Evolutionary conservation across 2,113 vertebrate genomes (phyloP).

Genomic region (Corydoras maculifer): DNA sequence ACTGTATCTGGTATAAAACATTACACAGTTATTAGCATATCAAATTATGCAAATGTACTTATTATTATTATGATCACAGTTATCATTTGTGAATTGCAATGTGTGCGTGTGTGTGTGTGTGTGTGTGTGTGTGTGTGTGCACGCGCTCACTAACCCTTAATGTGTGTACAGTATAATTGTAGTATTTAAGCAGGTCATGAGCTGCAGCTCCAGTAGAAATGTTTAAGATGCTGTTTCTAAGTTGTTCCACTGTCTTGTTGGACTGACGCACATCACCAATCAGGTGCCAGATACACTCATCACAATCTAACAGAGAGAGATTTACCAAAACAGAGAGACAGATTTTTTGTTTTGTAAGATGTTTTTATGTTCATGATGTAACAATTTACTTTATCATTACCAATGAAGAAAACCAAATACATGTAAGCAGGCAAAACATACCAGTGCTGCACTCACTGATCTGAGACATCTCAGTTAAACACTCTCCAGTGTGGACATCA

Average conservation of each 20-base stretch:
- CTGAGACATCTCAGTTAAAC: slow-evolving; percentile 65
- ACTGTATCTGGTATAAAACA: slow-evolving; percentile 59
- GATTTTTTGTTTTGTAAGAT: not conserved
- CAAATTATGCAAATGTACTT: no score
- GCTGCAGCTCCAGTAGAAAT: slow-evolving; percentile 87
- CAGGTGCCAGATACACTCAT: slow-evolving; percentile 92
- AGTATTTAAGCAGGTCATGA: slow-evolving; percentile 77
- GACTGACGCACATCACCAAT: slow-evolving; percentile 78
- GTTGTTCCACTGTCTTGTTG: slow-evolving; percentile 75
- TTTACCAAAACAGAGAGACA: not conserved
- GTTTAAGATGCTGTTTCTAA: slow-evolving; percentile 76
- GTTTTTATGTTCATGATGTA: not conserved
- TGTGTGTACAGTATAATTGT: slow-evolving; percentile 76
- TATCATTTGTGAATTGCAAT: not conserved
- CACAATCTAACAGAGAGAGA: slow-evolving; percentile 69
- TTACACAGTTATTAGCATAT: no score
- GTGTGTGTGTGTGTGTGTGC: not conserved
- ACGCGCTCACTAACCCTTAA: slow-evolving; percentile 62
- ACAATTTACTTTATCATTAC: not conserved
- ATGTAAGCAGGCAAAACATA: slow-evolving; percentile 27
- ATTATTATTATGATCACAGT: no score
- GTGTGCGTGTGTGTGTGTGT: not conserved
- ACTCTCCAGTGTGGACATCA: slow-evolving; percentile 84
- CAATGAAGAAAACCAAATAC: no score
- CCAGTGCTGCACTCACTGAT: slow-evolving; percentile 67